Conservation (phyloP, 2,797 vertebrate species). For the Tiaroga cobitis region DNA sequence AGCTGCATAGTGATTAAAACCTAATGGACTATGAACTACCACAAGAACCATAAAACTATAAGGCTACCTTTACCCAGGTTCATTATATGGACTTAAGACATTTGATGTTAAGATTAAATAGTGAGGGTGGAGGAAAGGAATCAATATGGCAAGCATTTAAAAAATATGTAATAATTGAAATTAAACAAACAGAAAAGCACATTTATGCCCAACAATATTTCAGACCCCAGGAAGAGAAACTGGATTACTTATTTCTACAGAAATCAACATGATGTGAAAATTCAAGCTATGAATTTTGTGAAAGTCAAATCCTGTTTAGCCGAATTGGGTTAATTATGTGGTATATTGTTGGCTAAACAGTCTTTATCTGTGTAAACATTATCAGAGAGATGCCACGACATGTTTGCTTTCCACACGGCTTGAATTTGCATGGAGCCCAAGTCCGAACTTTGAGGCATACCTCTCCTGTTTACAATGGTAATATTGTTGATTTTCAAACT, state of each 20-base stretch:
- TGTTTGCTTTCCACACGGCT: not conserved
- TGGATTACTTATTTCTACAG: constrained; percentile 73
- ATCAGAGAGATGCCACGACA: constrained; percentile 21
- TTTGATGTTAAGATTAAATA: constrained; percentile 53
- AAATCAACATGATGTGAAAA: constrained; percentile 79
- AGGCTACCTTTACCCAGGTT: constrained; percentile 6
- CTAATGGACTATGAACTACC: constrained; percentile 19
- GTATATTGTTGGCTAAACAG: constrained; percentile 41
- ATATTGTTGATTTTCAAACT: not conserved
- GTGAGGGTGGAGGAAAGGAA: constrained; percentile 54
- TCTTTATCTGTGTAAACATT: constrained; percentile 26
- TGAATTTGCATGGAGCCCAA: constrained; percentile 16
- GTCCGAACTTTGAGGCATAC: not conserved
- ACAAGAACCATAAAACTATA: constrained; percentile 8
- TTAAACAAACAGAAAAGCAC: constrained; percentile 35
- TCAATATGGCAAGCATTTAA: constrained; percentile 67
- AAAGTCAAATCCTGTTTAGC: constrained; percentile 81
- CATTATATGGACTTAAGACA: constrained; percentile 13
- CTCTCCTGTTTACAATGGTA: constrained; percentile 5
- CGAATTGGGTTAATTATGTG: constrained; percentile 52
- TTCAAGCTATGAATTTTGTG: constrained; percentile 75
- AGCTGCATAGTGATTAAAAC: constrained; percentile 1
- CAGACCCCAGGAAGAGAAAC: constrained; percentile 67
- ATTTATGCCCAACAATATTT: constrained; percentile 63
- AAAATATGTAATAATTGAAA: constrained; percentile 59